A percentile compares a stretch with the other conserved stretches of the same genome.
phyloP scores from a whole-genome alignment of 1,140 invertebrate species.

The Trichoplusia ni region DNA sequence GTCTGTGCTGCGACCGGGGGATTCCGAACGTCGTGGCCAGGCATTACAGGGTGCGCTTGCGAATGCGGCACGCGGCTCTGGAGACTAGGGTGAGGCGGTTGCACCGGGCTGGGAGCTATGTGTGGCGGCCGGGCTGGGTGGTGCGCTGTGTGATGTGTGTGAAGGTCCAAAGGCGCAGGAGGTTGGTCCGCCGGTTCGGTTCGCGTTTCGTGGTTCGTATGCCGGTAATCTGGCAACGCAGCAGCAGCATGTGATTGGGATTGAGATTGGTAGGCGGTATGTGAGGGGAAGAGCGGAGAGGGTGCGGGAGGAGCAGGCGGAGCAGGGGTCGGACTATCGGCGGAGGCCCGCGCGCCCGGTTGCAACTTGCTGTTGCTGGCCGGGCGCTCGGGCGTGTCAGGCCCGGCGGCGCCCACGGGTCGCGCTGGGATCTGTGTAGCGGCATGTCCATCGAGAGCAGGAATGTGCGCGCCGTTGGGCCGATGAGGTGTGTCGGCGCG shows the following conservation, averaged over 20 bases:
- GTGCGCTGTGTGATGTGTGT: slow-evolving; percentile 53
- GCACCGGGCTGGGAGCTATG: slow-evolving; percentile 59
- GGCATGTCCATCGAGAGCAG: slow-evolving; percentile 65
- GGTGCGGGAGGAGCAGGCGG: slow-evolving; percentile 67
- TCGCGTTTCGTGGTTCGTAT: slow-evolving; percentile 82
- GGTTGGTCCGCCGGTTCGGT: slow-evolving; percentile 65
- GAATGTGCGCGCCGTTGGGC: slow-evolving; percentile 69
- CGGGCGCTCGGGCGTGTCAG: slow-evolving; percentile 78
- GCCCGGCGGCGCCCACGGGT: slow-evolving; percentile 66
- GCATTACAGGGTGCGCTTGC: slow-evolving; percentile 78
- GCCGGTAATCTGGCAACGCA: slow-evolving; percentile 81
- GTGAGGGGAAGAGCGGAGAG: slow-evolving; percentile 66
- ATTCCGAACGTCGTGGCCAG: slow-evolving; percentile 75
- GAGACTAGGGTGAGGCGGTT: slow-evolving; percentile 64
- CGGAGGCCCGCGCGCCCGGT: slow-evolving; percentile 84
- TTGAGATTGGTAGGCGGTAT: slow-evolving; percentile 85
- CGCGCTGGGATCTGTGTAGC: slow-evolving; percentile 67
- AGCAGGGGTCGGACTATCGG: slow-evolving; percentile 72
- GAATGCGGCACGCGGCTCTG: slow-evolving; percentile 74
- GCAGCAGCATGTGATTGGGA: slow-evolving; percentile 89
- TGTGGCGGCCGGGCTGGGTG: slow-evolving; percentile 69
- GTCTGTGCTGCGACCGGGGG: slow-evolving; percentile 59
- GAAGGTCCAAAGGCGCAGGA: slow-evolving; percentile 81
- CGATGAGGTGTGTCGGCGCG: slow-evolving; percentile 71
- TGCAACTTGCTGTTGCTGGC: slow-evolving; percentile 89